Evolutionary conservation across 2,888 invertebrate species (phyloP).

Genomic region (Endotricha flammealis): DNA sequence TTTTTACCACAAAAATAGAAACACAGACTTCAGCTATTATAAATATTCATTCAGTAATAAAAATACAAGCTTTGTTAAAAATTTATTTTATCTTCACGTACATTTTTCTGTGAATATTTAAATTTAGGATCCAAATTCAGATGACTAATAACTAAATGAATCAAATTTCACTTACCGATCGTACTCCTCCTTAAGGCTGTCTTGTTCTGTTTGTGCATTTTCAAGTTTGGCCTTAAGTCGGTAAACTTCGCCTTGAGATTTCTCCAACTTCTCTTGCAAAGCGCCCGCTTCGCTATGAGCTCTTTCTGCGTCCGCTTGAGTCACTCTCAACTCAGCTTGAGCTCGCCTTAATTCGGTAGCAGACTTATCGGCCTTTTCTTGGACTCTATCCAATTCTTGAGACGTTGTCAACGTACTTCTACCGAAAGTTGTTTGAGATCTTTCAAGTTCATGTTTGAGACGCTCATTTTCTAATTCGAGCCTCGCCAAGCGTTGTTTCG

Average conservation of each 20-base stretch:
- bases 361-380: conserved; percentile 91
- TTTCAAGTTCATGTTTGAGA: conserved; percentile 89
- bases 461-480: conserved; percentile 94
- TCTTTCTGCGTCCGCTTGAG: conserved; percentile 93
- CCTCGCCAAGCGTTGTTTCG: conserved; percentile 88
- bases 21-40: too few species aligned
- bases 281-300: conserved; percentile 89
- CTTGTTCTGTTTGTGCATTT: conserved; percentile 96
- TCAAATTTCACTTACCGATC: conserved; percentile 80
- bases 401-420: conserved; percentile 89
- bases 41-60: too few species aligned
- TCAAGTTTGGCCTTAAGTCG: conserved; percentile 95
- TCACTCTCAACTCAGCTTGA: conserved; percentile 93
- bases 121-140: too few species aligned
- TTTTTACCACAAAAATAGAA: too few species aligned
- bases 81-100: too few species aligned
- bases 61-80: too few species aligned
- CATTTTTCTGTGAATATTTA: too few species aligned
- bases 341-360: conserved; percentile 90
- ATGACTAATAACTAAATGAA: too few species aligned
- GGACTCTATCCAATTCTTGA: conserved; percentile 89
- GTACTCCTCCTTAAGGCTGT: conserved; percentile 94
- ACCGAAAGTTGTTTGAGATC: conserved; percentile 90
- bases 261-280: conserved; percentile 94
- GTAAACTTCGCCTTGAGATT: conserved; percentile 96